Percentiles rank a stretch among this genome's conserved stretches.
These are phyloP conservation scores for Peromyscus melanophrys DNA, from an alignment of 2,797 vertebrate genomes.

Conservation along the genomic window DNA sequence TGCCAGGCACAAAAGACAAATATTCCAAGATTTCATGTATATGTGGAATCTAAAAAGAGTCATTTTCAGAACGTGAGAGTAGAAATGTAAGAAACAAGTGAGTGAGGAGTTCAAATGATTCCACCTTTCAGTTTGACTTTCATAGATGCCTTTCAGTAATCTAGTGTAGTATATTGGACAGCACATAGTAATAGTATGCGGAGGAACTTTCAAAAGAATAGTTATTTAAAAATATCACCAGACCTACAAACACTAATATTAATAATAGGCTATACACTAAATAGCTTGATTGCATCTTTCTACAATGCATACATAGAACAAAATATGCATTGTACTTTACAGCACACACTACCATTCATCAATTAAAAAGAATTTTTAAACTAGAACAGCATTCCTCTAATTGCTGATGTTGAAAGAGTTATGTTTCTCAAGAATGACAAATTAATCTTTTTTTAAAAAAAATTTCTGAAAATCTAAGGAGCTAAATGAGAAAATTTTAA, in stretches of 20 bases:
- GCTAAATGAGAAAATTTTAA: neutral
- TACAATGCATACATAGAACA: neutral
- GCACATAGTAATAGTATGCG: neutral
- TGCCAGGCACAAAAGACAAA: neutral
- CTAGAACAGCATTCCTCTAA: neutral
- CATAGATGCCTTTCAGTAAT: neutral
- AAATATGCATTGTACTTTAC: neutral
- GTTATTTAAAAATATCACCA: neutral
- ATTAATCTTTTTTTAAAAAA: neutral
- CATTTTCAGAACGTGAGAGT: neutral
- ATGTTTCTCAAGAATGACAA: neutral
- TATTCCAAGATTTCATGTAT: neutral
- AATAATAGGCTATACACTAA: neutral
- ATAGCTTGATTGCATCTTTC: neutral
- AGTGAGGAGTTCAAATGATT: neutral
- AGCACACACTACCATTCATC: neutral
- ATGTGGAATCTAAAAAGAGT: neutral
- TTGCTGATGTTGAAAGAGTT: neutral
- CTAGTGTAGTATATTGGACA: too few species aligned
- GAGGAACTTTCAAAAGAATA: neutral
- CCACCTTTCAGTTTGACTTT: neutral
- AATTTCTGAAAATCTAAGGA: neutral
- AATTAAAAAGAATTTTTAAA: neutral
- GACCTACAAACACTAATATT: neutral
- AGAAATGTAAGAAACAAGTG: too few species aligned